Evolutionary conservation across 2,113 vertebrate species (phyloP), one percentile per base, ranked within the genome.

Genomic region (Dipodomys merriami): DNA sequence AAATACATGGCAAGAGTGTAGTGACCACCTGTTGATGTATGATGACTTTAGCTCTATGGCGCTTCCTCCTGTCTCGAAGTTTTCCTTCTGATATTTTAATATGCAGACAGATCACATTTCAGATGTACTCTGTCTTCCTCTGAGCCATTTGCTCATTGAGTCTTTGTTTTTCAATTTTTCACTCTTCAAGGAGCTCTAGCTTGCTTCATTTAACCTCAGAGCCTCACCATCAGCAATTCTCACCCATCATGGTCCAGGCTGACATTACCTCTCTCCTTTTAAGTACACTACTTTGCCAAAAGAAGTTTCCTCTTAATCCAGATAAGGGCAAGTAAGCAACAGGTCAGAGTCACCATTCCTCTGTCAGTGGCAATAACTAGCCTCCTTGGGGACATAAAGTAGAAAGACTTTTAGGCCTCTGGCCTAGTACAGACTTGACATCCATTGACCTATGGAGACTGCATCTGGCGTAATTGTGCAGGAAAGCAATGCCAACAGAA

Each of bases 341-440:
- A 72, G 19, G 44, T n/a, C 62, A 49, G 6, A 44, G 46, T 67
- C 81, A 65, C 39, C 0, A 0, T 20, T 71, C 33, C 86, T 62
- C 25, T 60, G 3, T 90, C 85, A 76, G 57, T 53, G 30, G 82
- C 62, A 83, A 46, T 9, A 68, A 64, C 69, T 12, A 82, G 68
- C 35, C 49, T 84, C 81, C 60, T 35, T 1, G 12, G 53, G 67
- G 90, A 95, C 62, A 60, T 67, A 88, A 68, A 72, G 22, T 20
- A 73, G 71, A 76, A 67, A 93, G 16, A 60, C 27, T 81, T 85
- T 65, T n/a, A 90, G 95, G 82, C 78, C 39, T 78, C 69, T 39
- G 39, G 79, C 72, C 90, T 80, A 33, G 33, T 81, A 74, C 71
- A 71, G 76, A 95, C 82, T 53, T 95, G 91, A 93, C 91, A 93